A percentile compares a stretch with the other conserved stretches of the same genome.
Evolutionary conservation across 1,140 invertebrate species (phyloP).

Genomic region (Cydia amplana): DNA sequence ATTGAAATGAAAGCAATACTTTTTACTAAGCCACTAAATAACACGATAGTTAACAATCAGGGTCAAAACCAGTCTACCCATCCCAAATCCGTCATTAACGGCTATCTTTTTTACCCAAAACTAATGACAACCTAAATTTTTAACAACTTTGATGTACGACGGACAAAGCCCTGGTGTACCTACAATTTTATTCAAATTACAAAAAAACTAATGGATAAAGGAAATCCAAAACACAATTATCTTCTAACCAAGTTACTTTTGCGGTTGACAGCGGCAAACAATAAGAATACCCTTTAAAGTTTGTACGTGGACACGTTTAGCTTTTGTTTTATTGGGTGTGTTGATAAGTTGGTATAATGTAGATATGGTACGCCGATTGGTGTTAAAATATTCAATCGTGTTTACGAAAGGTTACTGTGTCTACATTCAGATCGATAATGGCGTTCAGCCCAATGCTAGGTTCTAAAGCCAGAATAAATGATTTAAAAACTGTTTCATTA

Average conservation of each 20-base stretch:
- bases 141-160: slow-evolving; percentile 1
- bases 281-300: not conserved
- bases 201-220: slow-evolving; percentile 19
- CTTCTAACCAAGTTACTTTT: not conserved
- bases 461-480: not conserved
- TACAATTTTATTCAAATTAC: slow-evolving; percentile 18
- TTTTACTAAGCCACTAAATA: not conserved
- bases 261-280: not conserved
- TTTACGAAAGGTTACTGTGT: slow-evolving; percentile 16
- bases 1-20: no score
- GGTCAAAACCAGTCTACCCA: not conserved
- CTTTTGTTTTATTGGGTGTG: not conserved
- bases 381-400: slow-evolving; percentile 15
- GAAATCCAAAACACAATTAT: slow-evolving; percentile 12
- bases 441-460: not conserved
- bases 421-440: not conserved
- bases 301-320: not conserved
- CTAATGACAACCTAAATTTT: not conserved
- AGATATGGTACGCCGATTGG: slow-evolving; percentile 14
- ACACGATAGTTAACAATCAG: not conserved
- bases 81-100: not conserved
- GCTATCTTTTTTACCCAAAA: not conserved
- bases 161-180: not conserved
- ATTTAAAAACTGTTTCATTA: not conserved
- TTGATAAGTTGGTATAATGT: slow-evolving; percentile 11